Conservation (phyloP, 2,888 invertebrate genomes). For the Notocelia uddmanniana region DNA sequence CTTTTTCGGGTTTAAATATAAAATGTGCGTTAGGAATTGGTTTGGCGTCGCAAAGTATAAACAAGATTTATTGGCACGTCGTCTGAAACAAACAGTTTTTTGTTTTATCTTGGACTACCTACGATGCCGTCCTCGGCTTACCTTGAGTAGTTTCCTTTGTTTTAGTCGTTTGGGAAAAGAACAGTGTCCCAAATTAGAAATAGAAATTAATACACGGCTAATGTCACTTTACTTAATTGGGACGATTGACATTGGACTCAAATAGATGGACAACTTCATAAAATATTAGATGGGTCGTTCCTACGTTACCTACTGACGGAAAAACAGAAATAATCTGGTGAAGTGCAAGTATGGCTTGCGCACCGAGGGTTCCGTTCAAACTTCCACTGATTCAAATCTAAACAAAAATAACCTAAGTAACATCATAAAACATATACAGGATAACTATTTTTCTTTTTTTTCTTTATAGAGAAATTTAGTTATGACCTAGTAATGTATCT, state of each 20-base stretch:
- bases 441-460: no score
- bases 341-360: no score
- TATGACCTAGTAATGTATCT: no score
- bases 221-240: no score
- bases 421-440: no score
- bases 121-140: conserved; percentile 42
- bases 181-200: no score
- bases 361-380: no score
- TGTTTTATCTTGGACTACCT: conserved; percentile 51
- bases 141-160: conserved; percentile 41
- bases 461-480: no score
- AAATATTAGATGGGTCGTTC: not conserved
- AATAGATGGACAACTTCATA: not conserved
- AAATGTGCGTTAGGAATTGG: conserved; percentile 58
- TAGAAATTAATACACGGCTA: no score
- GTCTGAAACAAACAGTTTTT: conserved; percentile 60
- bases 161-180: not conserved
- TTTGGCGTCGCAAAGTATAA: conserved; percentile 53
- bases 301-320: not conserved
- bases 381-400: no score
- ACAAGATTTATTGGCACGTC: conserved; percentile 64
- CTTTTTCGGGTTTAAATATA: conserved; percentile 60
- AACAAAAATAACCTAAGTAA: no score
- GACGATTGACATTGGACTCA: no score
- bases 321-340: not conserved